Evolutionary conservation across 2,797 vertebrate genomes (phyloP).

Genomic region (Bradypus variegatus): DNA sequence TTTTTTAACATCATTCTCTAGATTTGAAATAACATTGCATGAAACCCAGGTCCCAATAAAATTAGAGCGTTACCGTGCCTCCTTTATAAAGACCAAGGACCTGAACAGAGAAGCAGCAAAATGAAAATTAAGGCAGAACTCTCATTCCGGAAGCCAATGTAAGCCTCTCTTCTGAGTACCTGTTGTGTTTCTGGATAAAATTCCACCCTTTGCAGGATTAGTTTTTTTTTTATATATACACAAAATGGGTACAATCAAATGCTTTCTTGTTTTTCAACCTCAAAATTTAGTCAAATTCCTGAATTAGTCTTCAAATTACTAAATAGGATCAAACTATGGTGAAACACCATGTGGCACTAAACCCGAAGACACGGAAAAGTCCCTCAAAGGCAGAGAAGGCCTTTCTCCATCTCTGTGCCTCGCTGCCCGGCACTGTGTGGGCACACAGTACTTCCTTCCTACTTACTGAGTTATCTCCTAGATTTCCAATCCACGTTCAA

Average conservation of each 20-base stretch:
- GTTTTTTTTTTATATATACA: neutral
- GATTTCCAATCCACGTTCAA: neutral
- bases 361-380: accelerated
- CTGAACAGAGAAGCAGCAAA: neutral
- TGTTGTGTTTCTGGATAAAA: neutral
- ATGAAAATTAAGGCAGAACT: neutral
- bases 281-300: neutral
- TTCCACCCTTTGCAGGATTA: neutral
- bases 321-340: neutral
- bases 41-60: neutral
- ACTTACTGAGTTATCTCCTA: accelerated
- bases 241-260: neutral
- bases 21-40: neutral
- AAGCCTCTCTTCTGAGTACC: neutral
- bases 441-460: neutral
- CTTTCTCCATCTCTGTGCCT: neutral
- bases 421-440: neutral
- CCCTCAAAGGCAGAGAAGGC: neutral
- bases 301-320: neutral
- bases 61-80: neutral
- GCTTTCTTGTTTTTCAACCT: neutral
- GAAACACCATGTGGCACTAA: accelerated
- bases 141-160: neutral
- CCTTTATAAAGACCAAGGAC: neutral
- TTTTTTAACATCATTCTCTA: neutral